These are phyloP conservation scores for Tadarida brasiliensis DNA, from an alignment of 2,797 vertebrate species.

Conservation along the genomic window DNA sequence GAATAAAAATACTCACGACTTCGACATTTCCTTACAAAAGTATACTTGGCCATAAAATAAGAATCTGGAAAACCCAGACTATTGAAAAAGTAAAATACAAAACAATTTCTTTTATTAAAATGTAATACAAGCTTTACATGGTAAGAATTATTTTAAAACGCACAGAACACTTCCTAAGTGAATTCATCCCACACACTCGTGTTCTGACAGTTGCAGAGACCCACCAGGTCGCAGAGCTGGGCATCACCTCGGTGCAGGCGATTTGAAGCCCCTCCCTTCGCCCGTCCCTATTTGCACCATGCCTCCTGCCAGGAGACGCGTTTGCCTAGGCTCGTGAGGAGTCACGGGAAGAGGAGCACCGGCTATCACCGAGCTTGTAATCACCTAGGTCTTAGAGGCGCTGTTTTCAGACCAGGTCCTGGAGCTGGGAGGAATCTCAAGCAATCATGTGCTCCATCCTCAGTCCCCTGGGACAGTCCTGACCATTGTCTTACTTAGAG, in stretches of 20 bases:
- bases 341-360: background rate
- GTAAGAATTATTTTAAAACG: constrained; percentile 77
- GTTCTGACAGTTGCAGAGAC: background rate
- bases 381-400: background rate
- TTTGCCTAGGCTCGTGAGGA: background rate
- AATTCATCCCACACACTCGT: background rate
- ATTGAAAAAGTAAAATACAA: constrained; percentile 86
- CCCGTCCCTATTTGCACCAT: background rate
- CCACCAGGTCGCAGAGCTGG: background rate
- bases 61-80: constrained; percentile 85
- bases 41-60: constrained; percentile 86
- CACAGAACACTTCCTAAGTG: constrained; percentile 54
- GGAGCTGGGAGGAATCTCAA: background rate
- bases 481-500: background rate
- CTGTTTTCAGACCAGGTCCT: background rate
- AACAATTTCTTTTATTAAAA: constrained; percentile 82
- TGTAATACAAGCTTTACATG: constrained; percentile 75
- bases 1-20: constrained; percentile 83
- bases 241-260: background rate
- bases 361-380: background rate
- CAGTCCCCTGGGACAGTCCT: background rate
- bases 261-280: background rate
- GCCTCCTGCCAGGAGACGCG: background rate
- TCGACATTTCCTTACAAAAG: constrained; percentile 85
- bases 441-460: background rate